Evolutionary conservation across 2,113 vertebrate genomes (phyloP).

Genomic region (Aleadryas rufinucha): DNA sequence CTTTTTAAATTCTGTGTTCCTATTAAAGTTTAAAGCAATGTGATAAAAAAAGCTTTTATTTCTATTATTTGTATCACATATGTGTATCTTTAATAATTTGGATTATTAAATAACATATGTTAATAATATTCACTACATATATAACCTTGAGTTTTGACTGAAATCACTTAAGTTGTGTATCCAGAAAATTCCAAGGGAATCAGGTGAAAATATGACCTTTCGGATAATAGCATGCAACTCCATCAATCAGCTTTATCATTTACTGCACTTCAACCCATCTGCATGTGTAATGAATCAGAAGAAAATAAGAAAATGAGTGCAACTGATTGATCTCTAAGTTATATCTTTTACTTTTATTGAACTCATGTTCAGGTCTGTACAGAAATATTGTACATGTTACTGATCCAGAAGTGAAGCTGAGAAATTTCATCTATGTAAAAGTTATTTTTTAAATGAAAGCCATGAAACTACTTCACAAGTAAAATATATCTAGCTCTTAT

Average conservation of each 20-base stretch:
- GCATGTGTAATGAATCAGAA: slow-evolving; percentile 29
- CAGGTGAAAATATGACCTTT: slow-evolving; percentile 64
- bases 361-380: not conserved
- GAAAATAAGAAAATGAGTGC: slow-evolving; percentile 14
- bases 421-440: not conserved
- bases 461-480: not conserved
- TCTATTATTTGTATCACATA: not conserved
- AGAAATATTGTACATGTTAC: not conserved
- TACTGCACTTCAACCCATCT: slow-evolving; percentile 8
- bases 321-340: not conserved
- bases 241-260: slow-evolving; percentile 52
- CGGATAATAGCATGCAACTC: slow-evolving; percentile 31
- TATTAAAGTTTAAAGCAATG: not conserved
- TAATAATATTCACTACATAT: not conserved
- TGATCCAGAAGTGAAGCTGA: not conserved
- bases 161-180: slow-evolving; percentile 27
- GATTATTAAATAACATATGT: not conserved
- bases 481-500: slow-evolving; percentile 10
- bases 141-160: not conserved
- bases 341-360: not conserved
- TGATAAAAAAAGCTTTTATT: not conserved
- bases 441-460: not conserved
- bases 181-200: slow-evolving; percentile 57
- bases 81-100: not conserved
- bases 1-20: not conserved